These are phyloP conservation scores for Sebastes oblongus DNA, from an alignment of 2,797 vertebrate species.

Conservation along the genomic window DNA sequence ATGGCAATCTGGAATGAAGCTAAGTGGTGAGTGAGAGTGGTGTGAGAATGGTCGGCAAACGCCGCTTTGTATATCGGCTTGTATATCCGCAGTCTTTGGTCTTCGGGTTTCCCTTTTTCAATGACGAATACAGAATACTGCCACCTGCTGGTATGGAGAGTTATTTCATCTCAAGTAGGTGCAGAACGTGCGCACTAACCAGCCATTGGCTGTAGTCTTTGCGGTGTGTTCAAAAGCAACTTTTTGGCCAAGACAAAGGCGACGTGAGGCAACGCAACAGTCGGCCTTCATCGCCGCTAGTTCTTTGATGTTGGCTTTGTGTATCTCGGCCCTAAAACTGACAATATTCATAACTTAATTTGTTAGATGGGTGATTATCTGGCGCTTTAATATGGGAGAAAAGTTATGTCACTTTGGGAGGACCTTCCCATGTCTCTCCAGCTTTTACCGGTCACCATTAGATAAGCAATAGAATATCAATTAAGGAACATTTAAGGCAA, in stretches of 20 bases:
- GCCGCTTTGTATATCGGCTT: neutral
- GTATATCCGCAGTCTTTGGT: neutral
- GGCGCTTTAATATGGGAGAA: neutral
- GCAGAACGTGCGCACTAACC: no score
- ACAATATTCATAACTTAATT: conserved; percentile 17
- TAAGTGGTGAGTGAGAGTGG: neutral
- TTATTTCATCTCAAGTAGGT: no score
- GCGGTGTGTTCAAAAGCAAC: no score
- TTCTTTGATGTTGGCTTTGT: neutral
- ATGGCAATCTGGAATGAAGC: neutral
- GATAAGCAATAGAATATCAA: conserved; percentile 40
- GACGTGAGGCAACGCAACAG: neutral
- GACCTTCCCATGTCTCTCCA: neutral
- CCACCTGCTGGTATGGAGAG: no score
- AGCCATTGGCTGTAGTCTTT: no score
- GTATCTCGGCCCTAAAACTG: fast-evolving
- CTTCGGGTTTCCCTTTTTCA: no score
- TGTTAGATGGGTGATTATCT: conserved; percentile 11
- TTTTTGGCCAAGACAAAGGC: no score
- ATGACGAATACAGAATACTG: no score
- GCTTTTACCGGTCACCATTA: neutral
- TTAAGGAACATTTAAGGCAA: conserved; percentile 20
- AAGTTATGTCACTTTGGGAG: conserved; percentile 1
- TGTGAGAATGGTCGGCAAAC: no score
- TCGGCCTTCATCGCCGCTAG: neutral